These are phyloP conservation scores for Adelges cooleyi DNA, from an alignment of 1,140 invertebrate species.

Conservation along the genomic window DNA sequence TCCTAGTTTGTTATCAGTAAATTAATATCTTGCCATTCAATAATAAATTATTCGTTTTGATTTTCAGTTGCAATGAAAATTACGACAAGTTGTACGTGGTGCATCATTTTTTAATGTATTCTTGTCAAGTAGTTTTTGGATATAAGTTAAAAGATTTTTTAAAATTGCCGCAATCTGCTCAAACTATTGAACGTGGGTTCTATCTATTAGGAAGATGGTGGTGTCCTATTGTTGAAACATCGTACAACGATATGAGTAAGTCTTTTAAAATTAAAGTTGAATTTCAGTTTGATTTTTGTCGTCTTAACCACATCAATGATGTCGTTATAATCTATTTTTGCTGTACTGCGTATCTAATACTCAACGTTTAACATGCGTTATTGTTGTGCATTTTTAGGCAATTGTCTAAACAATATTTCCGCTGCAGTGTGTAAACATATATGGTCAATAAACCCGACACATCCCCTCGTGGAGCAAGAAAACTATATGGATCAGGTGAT, in stretches of 20 bases:
- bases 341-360: too few relatives aligned
- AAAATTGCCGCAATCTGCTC: background rate
- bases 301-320: too few relatives aligned
- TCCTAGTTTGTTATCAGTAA: too few relatives aligned
- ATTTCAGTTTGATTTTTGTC: too few relatives aligned
- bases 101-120: conserved; percentile 4
- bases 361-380: too few relatives aligned
- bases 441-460: background rate
- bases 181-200: conserved; percentile 5
- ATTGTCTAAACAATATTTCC: background rate
- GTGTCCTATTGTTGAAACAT: background rate
- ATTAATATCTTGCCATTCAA: too few relatives aligned
- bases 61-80: background rate
- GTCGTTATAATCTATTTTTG: too few relatives aligned
- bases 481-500: background rate
- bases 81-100: background rate
- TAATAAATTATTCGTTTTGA: background rate
- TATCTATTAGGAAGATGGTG: conserved; percentile 5
- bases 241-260: background rate
- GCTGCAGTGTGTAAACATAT: background rate
- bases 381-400: background rate
- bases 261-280: too few relatives aligned
- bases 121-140: background rate
- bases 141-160: background rate
- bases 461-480: conserved; percentile 1